These are phyloP conservation scores for Drosophila athabasca DNA, from an alignment of 1,140 invertebrate species.

Conservation along the genomic window DNA sequence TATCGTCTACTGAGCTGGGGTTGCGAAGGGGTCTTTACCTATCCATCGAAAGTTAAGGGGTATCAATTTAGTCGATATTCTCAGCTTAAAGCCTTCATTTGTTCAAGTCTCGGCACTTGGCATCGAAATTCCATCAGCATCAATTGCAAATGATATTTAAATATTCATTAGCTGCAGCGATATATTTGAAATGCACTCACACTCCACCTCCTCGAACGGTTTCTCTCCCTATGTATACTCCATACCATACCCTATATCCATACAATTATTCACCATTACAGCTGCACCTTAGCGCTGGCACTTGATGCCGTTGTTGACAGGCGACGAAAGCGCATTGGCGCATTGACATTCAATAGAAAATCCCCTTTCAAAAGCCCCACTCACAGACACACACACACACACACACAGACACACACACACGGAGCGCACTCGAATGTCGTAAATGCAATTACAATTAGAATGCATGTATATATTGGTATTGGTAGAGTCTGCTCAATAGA, in stretches of 20 bases:
- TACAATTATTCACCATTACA: constrained; percentile 37
- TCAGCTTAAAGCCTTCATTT: not conserved
- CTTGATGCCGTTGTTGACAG: constrained; percentile 50
- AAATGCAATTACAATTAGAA: constrained; percentile 73
- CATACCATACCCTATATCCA: not conserved
- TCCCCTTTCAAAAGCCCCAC: constrained; percentile 37
- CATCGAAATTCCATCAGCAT: constrained; percentile 64
- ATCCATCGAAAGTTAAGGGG: too few relatives aligned
- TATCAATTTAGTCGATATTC: too few relatives aligned
- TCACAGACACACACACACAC: constrained; percentile 9
- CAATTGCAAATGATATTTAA: constrained; percentile 64
- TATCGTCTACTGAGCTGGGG: too few relatives aligned
- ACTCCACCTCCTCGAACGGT: not conserved
- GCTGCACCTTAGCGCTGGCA: constrained; percentile 31
- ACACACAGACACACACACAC: not conserved
- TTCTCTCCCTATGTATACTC: not conserved
- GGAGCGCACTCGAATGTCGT: constrained; percentile 30
- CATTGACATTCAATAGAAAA: constrained; percentile 58
- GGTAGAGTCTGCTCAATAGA: not conserved
- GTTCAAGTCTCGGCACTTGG: constrained; percentile 14
- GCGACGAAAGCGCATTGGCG: constrained; percentile 47
- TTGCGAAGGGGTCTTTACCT: too few relatives aligned
- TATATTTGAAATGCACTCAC: constrained; percentile 57
- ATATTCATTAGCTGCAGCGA: constrained; percentile 65
- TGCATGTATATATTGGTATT: constrained; percentile 36